These are phyloP conservation scores for Griposia aprilina DNA, from an alignment of 2,888 invertebrate species.

Conservation along the genomic window DNA sequence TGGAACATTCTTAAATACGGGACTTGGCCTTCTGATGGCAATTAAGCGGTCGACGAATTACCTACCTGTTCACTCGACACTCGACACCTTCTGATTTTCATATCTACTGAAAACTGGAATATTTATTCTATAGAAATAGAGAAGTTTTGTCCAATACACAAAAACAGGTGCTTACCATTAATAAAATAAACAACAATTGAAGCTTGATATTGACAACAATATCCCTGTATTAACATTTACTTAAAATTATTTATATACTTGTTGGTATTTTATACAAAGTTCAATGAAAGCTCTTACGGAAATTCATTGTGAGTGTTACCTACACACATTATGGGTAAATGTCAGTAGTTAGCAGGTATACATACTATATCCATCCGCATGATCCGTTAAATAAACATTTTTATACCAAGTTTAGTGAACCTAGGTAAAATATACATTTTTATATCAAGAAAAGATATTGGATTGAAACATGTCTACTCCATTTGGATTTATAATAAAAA, in stretches of 20 bases:
- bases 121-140: not conserved
- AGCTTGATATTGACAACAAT: slow-evolving; percentile 20
- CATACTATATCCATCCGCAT: not conserved
- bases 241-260: slow-evolving; percentile 49
- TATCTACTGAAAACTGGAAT: not conserved
- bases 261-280: slow-evolving; percentile 63
- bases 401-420: not conserved
- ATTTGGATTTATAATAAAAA: not conserved
- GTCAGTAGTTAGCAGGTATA: slow-evolving; percentile 33
- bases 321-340: slow-evolving; percentile 33
- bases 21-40: not conserved
- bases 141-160: not conserved
- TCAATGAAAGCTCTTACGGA: slow-evolving; percentile 56
- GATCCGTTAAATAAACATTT: not conserved
- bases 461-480: not conserved
- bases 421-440: not conserved
- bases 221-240: slow-evolving; percentile 52
- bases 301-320: slow-evolving; percentile 14
- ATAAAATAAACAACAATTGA: slow-evolving; percentile 11
- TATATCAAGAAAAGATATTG: not conserved
- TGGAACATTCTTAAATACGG: not conserved
- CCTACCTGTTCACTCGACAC: not conserved
- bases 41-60: not conserved
- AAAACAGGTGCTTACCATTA: not conserved
- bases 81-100: not conserved